Evolutionary conservation across 2,888 invertebrate species (phyloP).

Genomic region (Cheilosia vernalis): DNA sequence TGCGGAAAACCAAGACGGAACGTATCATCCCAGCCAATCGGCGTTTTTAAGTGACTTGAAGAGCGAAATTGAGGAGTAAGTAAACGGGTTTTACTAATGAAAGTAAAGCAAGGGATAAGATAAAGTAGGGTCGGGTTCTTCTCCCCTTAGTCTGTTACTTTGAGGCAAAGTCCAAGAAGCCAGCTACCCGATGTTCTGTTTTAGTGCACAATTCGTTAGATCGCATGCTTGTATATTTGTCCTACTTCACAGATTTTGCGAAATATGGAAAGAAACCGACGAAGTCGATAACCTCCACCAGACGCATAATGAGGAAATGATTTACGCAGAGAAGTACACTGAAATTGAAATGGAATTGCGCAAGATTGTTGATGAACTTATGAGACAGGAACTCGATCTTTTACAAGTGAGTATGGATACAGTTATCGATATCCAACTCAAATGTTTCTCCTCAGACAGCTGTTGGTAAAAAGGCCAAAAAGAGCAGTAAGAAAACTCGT

Average conservation of each 20-base stretch:
- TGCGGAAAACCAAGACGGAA: slow-evolving; percentile 86
- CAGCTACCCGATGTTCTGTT: neutral
- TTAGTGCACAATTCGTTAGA: neutral
- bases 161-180: too few relatives aligned
- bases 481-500: slow-evolving; percentile 90
- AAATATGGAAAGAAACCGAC: slow-evolving; percentile 92
- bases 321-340: slow-evolving; percentile 91
- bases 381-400: slow-evolving; percentile 88
- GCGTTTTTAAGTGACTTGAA: slow-evolving; percentile 89
- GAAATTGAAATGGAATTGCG: slow-evolving; percentile 93
- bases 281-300: slow-evolving; percentile 90
- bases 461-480: slow-evolving; percentile 91
- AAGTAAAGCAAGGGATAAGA: neutral
- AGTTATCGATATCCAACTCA: neutral
- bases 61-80: slow-evolving; percentile 89
- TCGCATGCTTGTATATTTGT: too few relatives aligned
- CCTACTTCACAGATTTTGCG: slow-evolving; percentile 86
- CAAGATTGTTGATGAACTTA: slow-evolving; percentile 90
- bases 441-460: slow-evolving; percentile 77
- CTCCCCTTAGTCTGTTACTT: too few relatives aligned
- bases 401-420: slow-evolving; percentile 84
- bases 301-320: slow-evolving; percentile 91
- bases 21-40: slow-evolving; percentile 88
- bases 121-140: neutral
- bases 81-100: slow-evolving; percentile 5